Evolutionary conservation across 2,113 vertebrate species (phyloP).

Genomic region (Crotalus horridus): DNA sequence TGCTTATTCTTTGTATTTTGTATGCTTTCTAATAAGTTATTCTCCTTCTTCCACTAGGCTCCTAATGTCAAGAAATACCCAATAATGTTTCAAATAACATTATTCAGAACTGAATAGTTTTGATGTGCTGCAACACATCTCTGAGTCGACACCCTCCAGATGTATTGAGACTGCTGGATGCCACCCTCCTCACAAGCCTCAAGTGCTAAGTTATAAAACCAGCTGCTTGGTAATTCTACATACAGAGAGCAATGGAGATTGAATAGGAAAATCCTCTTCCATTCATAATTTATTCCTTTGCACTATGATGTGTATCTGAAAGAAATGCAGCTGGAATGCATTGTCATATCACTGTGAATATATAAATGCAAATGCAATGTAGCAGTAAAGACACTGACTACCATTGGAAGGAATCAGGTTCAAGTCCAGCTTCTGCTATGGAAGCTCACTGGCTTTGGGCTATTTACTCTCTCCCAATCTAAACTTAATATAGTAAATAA

Average conservation of each 20-base stretch:
- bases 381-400: neutral
- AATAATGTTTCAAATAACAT: neutral
- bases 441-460: neutral
- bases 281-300: neutral
- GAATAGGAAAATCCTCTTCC: neutral
- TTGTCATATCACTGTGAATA: neutral
- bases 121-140: neutral
- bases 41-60: neutral
- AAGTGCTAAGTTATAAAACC: neutral
- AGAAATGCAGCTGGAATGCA: neutral
- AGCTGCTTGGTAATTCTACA: neutral
- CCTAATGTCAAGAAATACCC: neutral
- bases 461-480: neutral
- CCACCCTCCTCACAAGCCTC: neutral
- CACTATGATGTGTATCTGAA: neutral
- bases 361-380: neutral
- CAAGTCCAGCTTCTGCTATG: neutral
- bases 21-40: neutral
- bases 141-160: neutral
- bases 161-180: neutral
- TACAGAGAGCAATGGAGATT: neutral
- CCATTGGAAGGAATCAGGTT: neutral
- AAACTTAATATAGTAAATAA: neutral
- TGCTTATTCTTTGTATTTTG: neutral
- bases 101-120: neutral